Evolutionary conservation across 2,888 invertebrate genomes (phyloP), one percentile per base, ranked within the genome.

Genomic region (Noctua janthe): DNA sequence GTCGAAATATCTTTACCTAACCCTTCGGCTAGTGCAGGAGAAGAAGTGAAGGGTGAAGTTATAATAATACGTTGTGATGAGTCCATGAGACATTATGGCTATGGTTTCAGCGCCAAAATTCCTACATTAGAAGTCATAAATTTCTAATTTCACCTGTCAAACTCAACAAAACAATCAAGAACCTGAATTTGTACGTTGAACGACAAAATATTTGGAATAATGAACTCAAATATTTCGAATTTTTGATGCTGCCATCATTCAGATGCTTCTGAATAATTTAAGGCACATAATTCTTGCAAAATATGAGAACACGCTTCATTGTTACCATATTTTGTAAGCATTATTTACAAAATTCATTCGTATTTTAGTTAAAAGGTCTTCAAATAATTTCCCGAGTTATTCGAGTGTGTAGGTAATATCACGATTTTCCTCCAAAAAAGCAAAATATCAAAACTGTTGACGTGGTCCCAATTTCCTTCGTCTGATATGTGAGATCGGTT

Each of bases 401-500:
- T 43, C 43, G 29, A 72, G 43, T 72, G 17, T 5, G 8, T 11
- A 17, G 47, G 13, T 43, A 29, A 15, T 20, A 71, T 71, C 71
- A 39, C 4, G n/a, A 71, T 23, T n/a, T 20, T 71, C 2, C 29
- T 49, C 6, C 23, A 17, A 17, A 43, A 49, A n/a, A 10, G 10
- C 11, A 29, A 17, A 23, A 23, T 10, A 39, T 13, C 13, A n/a
- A 7, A 72, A 15, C 43, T 23, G 17, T 0, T 2, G 29, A 2
- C 15, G 49, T 20, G 47, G 20, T 20, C 15, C 15, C 49, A 75
- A 75, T 77, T 75, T 51, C 76, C 62, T 76, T 29, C 39, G 29
- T 35, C 11, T 23, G 10, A 29, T 49, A 49, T 76, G 20, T 49
- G 49, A 15, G 20, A 17, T 39, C 20, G 3, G 6, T 20, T 49